Evolutionary conservation across 1,140 invertebrate genomes (phyloP), one percentile per base, ranked within the genome.

Genomic region (Aplysia californica): DNA sequence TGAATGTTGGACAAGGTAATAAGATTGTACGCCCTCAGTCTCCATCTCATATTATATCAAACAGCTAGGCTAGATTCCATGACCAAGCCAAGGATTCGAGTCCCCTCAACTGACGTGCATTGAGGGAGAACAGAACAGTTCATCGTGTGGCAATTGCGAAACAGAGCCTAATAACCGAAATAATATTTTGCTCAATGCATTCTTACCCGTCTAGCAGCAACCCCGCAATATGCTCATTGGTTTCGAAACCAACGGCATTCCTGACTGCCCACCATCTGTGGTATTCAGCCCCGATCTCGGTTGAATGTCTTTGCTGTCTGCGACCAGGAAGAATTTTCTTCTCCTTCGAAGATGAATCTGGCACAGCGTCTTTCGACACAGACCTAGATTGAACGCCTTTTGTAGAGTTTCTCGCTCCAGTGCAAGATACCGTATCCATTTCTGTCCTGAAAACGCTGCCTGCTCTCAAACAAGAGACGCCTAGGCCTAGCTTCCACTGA

Each of bases 241-340:
- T 72, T 36, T 72, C 50, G 26, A 72, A 72, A 15, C 69, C 69
- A 18, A 72, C 20, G 29, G 69, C 50, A 18, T 59, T 58, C 26
- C 69, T 15, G n/a, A 72, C 69, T 2, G 44, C 69, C 69, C 69
- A 72, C 69, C 69, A 72, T 29, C 69, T 72, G 55, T 72, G 56
- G 26, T 72, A 72, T 39, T 72, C 69, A 5, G 69, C 58, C 2
- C 69, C 69, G 5, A 72, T 72, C 39, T 72, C 69, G 2, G 69
- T 72, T 21, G 50, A 59, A 36, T 72, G 69, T 38, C 69, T 72
- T 56, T 72, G 69, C 69, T 72, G 69, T 5, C 69, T 26, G 5
- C 69, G 26, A 23, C 69, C 67, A 36, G 38, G 67, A 3, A 69
- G 41, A 23, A 69, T 69, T 50, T 69, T 69, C 67, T 69, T 69